These are phyloP conservation scores for Magallana ariakensis DNA, from an alignment of 1,140 invertebrate species.

Conservation along the genomic window DNA sequence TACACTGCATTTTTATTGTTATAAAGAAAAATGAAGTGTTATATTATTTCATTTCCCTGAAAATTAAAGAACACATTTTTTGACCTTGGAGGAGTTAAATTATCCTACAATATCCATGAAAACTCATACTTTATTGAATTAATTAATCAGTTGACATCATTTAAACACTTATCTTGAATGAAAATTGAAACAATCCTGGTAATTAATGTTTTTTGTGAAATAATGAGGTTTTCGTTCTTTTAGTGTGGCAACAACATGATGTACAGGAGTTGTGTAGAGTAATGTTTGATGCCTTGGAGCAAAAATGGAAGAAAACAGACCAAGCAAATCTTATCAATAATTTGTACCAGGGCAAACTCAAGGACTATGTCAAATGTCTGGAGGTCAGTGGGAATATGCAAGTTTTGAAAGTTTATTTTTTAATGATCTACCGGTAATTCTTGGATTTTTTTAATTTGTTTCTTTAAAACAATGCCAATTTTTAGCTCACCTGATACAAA, in stretches of 20 bases:
- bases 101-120: too few species aligned
- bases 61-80: too few species aligned
- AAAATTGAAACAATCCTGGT: not conserved
- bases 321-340: constrained; percentile 91
- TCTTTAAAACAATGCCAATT: too few species aligned
- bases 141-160: too few species aligned
- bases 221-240: constrained; percentile 40
- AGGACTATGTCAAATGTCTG: constrained; percentile 94
- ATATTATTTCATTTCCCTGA: too few species aligned
- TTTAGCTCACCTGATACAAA: not conserved
- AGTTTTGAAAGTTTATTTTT: not conserved
- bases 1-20: too few species aligned
- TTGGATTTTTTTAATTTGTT: too few species aligned
- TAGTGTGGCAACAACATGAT: constrained; percentile 95
- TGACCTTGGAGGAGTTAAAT: too few species aligned
- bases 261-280: constrained; percentile 94
- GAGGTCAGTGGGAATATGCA: constrained; percentile 79
- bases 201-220: not conserved
- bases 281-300: constrained; percentile 95
- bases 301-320: constrained; percentile 91
- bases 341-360: constrained; percentile 90
- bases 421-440: not conserved
- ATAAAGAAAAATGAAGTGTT: too few species aligned
- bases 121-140: too few species aligned
- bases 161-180: too few species aligned